Conservation (phyloP, 2,113 vertebrate species). For the Macroglossus sobrinus region DNA sequence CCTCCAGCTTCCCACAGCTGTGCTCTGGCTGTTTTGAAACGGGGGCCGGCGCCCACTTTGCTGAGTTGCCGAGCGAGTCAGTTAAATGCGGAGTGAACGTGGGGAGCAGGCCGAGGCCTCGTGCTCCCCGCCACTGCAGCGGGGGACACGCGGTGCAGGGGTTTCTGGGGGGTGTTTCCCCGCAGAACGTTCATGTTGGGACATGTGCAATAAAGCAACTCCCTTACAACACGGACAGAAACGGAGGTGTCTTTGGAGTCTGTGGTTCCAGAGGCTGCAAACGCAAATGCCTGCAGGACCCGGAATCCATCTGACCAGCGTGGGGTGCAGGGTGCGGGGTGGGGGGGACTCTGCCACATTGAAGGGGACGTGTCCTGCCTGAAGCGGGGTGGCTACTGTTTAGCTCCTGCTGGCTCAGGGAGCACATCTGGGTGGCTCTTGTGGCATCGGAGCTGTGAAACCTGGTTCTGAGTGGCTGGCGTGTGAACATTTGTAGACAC, state of each 20-base stretch:
- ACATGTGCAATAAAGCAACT: background rate
- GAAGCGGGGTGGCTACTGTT: background rate
- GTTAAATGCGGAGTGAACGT: accelerated
- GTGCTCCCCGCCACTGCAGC: accelerated
- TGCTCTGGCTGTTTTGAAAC: background rate
- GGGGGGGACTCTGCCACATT: background rate
- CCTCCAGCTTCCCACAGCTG: background rate
- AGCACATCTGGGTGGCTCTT: too few relatives aligned
- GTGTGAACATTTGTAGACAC: too few relatives aligned
- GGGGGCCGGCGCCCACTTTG: background rate
- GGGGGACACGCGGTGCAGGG: background rate
- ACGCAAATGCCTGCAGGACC: background rate
- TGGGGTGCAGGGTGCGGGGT: accelerated
- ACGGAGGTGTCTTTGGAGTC: background rate
- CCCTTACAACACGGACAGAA: background rate
- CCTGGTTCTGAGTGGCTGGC: background rate
- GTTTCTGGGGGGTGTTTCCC: background rate
- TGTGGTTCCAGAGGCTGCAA: background rate
- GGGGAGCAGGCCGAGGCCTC: background rate
- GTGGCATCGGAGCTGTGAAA: background rate
- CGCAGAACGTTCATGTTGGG: too few relatives aligned
- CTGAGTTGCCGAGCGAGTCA: too few relatives aligned
- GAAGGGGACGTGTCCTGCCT: background rate
- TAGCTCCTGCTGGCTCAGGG: background rate
- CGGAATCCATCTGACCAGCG: background rate